Base-by-base conservation (phyloP, 2,888 invertebrate species). In the Liopterus haemorrhoidalis region DNA sequence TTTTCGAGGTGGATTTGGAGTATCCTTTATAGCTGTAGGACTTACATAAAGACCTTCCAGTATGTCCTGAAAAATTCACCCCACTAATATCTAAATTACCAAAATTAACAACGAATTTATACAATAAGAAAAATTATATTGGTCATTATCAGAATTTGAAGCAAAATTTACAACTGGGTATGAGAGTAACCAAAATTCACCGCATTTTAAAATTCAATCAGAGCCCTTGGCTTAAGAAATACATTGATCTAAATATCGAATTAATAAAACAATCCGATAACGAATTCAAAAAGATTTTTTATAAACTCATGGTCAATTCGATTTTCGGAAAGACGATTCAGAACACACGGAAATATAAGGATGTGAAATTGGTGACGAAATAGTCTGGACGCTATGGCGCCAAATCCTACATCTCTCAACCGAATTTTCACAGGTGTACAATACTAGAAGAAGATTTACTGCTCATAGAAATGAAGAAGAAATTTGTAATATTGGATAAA, bases 281-380 rank as follows among this genome's bases (percentile, higher is more conserved):
- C 24, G 55, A 60, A 11, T 67, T 64, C 53, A 59, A 66, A 50
- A 66, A 65, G 57, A 59, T 64, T 50, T 61, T 63, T 44, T 67
- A 53, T 44, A 67, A 69, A 51, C 49, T 65, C 8, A 61, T 65
- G 58, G 66, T 63, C 33, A 68, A 68, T 49, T 50, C 61, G 1
- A 51, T 64, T 1, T 66, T 60, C 50, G 64, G 66, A 0, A 66
- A 67, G 48, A 61, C 59, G 60, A n/a, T n/a, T n/a, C n/a, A n/a
- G n/a, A n/a, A n/a, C n/a, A n/a, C n/a, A n/a, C n/a, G n/a, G n/a
- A n/a, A 60, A 44, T 49, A 58, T 36, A 59, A 55, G 19, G 53
- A 61, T 49, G 57, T 66, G 1, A 60, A 56, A 43, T 44, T 64
- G 19, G 36, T 62, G 15, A 60, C 58, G 4, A 54, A 61, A 33